Percentiles rank a stretch among this genome's conserved stretches.
Evolutionary conservation across 2,113 vertebrate genomes (phyloP).

Genomic region (Hydropotes inermis): DNA sequence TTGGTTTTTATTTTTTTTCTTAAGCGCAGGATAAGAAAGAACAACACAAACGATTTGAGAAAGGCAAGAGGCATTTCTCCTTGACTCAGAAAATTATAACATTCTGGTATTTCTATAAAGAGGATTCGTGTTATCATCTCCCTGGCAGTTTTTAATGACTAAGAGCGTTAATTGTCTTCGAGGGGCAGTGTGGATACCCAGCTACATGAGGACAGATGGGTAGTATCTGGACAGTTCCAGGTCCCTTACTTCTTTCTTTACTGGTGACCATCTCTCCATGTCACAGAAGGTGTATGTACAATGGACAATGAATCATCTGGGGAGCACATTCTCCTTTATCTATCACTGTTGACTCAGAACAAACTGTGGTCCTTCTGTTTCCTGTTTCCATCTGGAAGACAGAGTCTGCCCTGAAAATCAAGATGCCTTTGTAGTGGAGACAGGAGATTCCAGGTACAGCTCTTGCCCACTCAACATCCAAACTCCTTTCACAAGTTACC

Average conservation of each 20-base stretch:
- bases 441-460: background rate
- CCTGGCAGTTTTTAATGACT: background rate
- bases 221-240: background rate
- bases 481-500: background rate
- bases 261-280: background rate
- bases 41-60: background rate
- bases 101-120: background rate
- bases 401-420: background rate
- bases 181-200: background rate
- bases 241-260: background rate
- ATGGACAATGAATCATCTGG: background rate
- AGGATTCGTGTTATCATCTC: background rate
- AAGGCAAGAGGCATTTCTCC: background rate
- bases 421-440: background rate
- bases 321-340: background rate
- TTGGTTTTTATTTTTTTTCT: background rate
- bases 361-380: background rate
- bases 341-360: background rate
- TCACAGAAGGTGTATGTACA: background rate
- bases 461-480: background rate
- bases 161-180: background rate
- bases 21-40: background rate
- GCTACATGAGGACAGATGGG: background rate
- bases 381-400: background rate
- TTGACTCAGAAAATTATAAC: background rate